A percentile compares a stretch with the other conserved stretches of the same genome.
These are phyloP conservation scores for Leuciscus waleckii DNA, from an alignment of 2,797 vertebrate species.

Conservation along the genomic window DNA sequence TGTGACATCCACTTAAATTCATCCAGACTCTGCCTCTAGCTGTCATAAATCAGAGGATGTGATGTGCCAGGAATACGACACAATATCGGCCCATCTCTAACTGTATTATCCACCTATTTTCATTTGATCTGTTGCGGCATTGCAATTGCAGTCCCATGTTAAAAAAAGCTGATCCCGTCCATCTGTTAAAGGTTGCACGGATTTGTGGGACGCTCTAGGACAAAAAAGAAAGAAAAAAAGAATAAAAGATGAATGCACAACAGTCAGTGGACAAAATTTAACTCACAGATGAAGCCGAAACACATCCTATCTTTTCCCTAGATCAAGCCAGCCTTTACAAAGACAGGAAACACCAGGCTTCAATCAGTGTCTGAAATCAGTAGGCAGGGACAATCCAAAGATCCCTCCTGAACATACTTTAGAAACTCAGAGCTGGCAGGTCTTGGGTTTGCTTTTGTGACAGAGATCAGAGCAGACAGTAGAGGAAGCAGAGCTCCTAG, in stretches of 20 bases:
- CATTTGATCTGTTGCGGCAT: constrained; percentile 35
- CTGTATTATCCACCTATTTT: constrained; percentile 32
- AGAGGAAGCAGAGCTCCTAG: constrained; percentile 37
- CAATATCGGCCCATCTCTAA: constrained; percentile 20
- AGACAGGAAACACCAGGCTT: constrained; percentile 10
- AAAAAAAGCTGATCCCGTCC: constrained; percentile 22
- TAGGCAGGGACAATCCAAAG: constrained; percentile 31
- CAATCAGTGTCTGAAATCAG: constrained; percentile 49
- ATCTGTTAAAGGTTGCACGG: constrained; percentile 47
- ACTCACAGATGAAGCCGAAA: constrained; percentile 23
- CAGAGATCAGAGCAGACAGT: constrained; percentile 37
- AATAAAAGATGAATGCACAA: constrained; percentile 14
- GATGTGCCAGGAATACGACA: constrained; percentile 33
- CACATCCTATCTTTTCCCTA: constrained; percentile 1
- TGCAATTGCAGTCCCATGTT: not conserved
- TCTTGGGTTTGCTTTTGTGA: constrained; percentile 28
- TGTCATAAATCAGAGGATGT: constrained; percentile 29
- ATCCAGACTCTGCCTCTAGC: not conserved
- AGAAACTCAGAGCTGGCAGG: constrained; percentile 30
- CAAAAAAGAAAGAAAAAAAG: not conserved
- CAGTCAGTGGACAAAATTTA: constrained; percentile 31
- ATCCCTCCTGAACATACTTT: constrained; percentile 32
- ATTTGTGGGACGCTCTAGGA: constrained; percentile 34
- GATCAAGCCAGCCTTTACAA: constrained; percentile 33
- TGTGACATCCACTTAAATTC: constrained; percentile 25